These are phyloP conservation scores for Nysson spinosus DNA, from an alignment of 2,888 invertebrate genomes.

Conservation along the genomic window DNA sequence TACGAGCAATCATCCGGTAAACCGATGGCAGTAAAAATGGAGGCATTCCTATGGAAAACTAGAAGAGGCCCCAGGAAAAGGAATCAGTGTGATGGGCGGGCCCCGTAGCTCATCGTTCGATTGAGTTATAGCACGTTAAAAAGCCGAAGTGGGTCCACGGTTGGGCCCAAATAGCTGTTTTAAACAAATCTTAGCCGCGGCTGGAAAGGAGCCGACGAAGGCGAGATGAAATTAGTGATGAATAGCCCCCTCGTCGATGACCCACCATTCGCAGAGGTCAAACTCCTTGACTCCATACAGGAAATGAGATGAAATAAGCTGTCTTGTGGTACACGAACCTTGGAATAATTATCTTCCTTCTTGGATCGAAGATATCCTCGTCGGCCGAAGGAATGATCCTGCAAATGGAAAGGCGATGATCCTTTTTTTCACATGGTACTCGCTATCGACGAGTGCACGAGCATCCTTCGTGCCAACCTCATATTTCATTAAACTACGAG, in stretches of 20 bases:
- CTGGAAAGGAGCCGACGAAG: constrained; percentile 41
- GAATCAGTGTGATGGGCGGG: constrained; percentile 68
- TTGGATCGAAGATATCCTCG: neutral
- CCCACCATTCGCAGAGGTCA: constrained; percentile 39
- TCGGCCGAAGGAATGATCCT: too few species aligned
- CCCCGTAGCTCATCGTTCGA: constrained; percentile 70
- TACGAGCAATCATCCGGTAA: constrained; percentile 24
- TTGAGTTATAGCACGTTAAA: constrained; percentile 72
- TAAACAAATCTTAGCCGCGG: constrained; percentile 27
- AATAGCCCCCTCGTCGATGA: constrained; percentile 56
- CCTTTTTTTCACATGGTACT: too few species aligned
- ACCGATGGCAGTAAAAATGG: constrained; percentile 25
- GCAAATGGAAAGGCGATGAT: too few species aligned
- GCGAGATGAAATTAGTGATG: constrained; percentile 66
- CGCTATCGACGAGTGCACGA: too few species aligned
- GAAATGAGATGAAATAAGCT: constrained; percentile 21
- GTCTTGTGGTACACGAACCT: constrained; percentile 3
- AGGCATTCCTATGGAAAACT: constrained; percentile 45
- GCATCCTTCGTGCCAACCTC: too few species aligned
- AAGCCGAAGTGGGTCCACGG: constrained; percentile 38
- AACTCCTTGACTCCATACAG: constrained; percentile 27
- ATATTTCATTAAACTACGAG: too few species aligned
- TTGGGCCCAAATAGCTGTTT: constrained; percentile 12
- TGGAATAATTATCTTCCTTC: neutral
- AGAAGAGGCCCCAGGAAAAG: constrained; percentile 66